Evolutionary conservation across 2,113 vertebrate genomes (phyloP).

Genomic region (Oreochromis tanganicae): DNA sequence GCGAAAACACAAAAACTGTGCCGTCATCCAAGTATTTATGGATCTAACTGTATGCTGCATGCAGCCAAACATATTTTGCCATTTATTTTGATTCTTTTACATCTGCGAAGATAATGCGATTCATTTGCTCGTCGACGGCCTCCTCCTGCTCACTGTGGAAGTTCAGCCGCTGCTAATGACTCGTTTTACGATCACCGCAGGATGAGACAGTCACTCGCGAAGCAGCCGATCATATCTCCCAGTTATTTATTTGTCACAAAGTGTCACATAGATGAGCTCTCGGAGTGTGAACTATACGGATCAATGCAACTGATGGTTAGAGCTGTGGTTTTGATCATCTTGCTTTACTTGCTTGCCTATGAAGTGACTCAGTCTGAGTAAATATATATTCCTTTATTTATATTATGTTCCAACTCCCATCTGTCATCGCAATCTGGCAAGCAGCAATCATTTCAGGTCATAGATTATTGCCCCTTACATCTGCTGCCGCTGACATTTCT

Average conservation of each 20-base stretch:
- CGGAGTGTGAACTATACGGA: neutral
- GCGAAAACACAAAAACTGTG: neutral
- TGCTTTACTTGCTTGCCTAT: neutral
- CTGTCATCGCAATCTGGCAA: neutral
- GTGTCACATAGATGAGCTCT: neutral
- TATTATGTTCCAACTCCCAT: neutral
- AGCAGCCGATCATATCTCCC: neutral
- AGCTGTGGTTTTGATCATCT: neutral
- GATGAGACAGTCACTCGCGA: neutral
- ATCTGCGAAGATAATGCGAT: neutral
- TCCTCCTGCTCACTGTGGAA: neutral
- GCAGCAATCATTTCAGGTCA: neutral
- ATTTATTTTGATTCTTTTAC: neutral
- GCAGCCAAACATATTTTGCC: neutral
- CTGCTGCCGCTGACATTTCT: neutral
- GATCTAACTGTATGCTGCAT: too few relatives aligned
- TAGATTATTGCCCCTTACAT: neutral
- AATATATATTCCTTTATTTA: neutral
- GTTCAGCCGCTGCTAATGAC: neutral
- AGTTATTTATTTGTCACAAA: neutral
- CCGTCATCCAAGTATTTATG: neutral
- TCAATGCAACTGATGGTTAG: neutral
- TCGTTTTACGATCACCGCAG: neutral
- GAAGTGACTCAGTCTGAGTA: neutral
- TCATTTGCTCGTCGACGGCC: neutral